A percentile compares a stretch with the other conserved stretches of the same genome.
Evolutionary conservation across 2,113 vertebrate species (phyloP).

Genomic region (Paraplagusia blochii): DNA sequence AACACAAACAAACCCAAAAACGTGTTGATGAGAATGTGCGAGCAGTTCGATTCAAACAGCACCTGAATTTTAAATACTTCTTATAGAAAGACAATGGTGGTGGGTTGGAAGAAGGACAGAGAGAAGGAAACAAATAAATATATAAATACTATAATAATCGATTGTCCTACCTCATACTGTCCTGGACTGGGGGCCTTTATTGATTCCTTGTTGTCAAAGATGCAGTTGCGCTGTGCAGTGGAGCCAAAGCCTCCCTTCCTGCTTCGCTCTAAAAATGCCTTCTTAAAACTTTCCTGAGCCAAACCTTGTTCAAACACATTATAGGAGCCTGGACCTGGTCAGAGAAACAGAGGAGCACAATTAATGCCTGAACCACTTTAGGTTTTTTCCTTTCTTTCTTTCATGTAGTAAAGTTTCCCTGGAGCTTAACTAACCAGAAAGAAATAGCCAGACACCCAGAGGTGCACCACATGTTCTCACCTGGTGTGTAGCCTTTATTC

Average conservation of each 20-base stretch:
- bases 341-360: conserved; percentile 7
- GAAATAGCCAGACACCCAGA: background rate
- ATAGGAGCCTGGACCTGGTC: conserved; percentile 71
- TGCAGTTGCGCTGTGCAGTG: conserved; percentile 37
- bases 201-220: conserved; percentile 48
- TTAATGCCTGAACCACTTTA: background rate
- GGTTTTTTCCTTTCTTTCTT: background rate
- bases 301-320: conserved; percentile 63
- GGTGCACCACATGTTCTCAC: conserved; percentile 44
- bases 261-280: conserved; percentile 46
- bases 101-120: background rate
- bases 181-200: conserved; percentile 57
- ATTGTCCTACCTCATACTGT: conserved; percentile 64
- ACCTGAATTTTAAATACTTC: no score
- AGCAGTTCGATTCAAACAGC: background rate
- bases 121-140: background rate
- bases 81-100: background rate
- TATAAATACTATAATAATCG: background rate
- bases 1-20: conserved; percentile 13
- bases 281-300: conserved; percentile 66
- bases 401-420: background rate
- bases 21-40: background rate
- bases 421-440: background rate
- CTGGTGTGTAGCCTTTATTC: conserved; percentile 62
- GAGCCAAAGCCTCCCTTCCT: conserved; percentile 72